Base-by-base conservation (phyloP, 2,113 vertebrate species). In the Dipodomys ordii region DNA sequence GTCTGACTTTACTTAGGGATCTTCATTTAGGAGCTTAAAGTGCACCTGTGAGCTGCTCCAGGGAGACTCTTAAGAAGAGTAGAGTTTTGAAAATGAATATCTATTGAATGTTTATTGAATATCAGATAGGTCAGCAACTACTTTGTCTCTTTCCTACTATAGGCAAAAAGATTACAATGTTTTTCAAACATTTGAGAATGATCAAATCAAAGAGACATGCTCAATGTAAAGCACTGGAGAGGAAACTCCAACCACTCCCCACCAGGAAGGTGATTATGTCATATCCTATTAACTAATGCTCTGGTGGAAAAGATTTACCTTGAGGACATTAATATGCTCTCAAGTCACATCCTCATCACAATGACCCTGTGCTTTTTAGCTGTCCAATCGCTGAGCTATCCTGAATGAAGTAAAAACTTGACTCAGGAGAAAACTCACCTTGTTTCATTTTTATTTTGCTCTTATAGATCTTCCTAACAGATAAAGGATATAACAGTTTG, bases 211-310 rank as follows among this genome's bases (percentile, higher is more conserved):
- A 96, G 53, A 81, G 3, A 1, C 64, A 20, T n/a, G 2, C 93
- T 88, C 25, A 57, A 53, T 6, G 22, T 72, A 67, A 35, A 83
- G 88, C 79, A 39, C 25, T 89, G 81, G 90, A 77, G 90, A 83
- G 83, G 32, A 78, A 92, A 80, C 3, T 39, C 32, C 73, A 90
- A 83, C 94, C 86, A 0, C 0, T 30, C 8, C 68, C 82, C 62
- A 28, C 76, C 93, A 92, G 84, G 71, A 93, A 93, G 83, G 84
- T 72, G 94, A 95, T 96, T 96, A 95, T 96, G 97, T 97, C 96
- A 68, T 64, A 44, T 97, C 95, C 88, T 79, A 94, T 97, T 97
- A 98, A 96, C 65, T 97, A 97, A 98, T 97, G 94, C 84, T 92
- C 83, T 49, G 73, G 87, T 82, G 92, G 91, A 93, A 96, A 94